phyloP scores from a whole-genome alignment of 2,888 invertebrate genomes.

The Yponomeuta cagnagella region DNA sequence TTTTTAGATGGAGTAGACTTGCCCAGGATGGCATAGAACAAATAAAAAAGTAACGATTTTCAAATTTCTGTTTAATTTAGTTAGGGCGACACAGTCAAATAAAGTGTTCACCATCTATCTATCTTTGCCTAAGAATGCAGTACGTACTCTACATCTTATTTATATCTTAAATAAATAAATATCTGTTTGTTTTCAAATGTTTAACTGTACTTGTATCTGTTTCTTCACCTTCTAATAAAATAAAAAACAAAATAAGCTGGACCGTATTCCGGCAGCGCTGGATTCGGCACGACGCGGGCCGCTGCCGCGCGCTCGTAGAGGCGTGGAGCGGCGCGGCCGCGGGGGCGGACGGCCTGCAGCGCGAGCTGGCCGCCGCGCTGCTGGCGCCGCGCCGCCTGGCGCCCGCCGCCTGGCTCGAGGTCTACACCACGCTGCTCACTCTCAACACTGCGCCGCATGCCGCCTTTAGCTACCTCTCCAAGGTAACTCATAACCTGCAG shows the following conservation, averaged over 20 bases:
- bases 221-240: too few species aligned
- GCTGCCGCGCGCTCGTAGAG: slow-evolving; percentile 31
- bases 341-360: slow-evolving; percentile 26
- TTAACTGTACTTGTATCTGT: too few species aligned
- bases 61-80: too few species aligned
- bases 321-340: slow-evolving; percentile 28
- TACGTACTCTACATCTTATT: too few species aligned
- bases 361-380: slow-evolving; percentile 38
- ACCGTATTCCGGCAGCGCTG: slow-evolving; percentile 35
- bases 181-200: too few species aligned
- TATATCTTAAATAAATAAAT: too few species aligned
- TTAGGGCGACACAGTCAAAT: too few species aligned
- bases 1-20: too few species aligned
- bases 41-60: too few species aligned
- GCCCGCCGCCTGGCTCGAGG: slow-evolving; percentile 28
- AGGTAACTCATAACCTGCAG: slow-evolving; percentile 31
- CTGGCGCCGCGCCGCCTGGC: slow-evolving; percentile 36
- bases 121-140: too few species aligned
- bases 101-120: too few species aligned
- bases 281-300: slow-evolving; percentile 35
- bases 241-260: not conserved
- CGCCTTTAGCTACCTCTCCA: slow-evolving; percentile 54
- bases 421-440: slow-evolving; percentile 42
- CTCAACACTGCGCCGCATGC: slow-evolving; percentile 31
- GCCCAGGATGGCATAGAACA: too few species aligned